Base-by-base conservation (phyloP, 2,888 invertebrate genomes). In the Cataglyphis livida region DNA sequence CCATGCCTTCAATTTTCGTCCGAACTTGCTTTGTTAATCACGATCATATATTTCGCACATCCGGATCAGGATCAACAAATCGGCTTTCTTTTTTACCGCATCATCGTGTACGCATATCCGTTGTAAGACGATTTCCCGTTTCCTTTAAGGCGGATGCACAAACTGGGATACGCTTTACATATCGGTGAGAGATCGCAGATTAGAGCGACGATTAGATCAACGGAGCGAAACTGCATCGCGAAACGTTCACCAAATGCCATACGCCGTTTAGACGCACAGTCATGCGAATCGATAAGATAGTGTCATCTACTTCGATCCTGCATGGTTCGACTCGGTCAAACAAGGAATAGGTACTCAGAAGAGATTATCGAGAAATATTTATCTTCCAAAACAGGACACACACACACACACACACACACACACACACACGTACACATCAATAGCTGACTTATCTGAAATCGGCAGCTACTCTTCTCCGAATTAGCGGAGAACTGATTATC, bases 271-370 rank as follows among this genome's bases (percentile, higher is more conserved):
- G 44, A 62, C 68, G 76, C 21, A 84, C 75, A 25, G 73, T 87
- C 87, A 76, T 84, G 86, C 86, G 86, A 82, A 82, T 84, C 82
- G 54, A 51, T 25, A 38, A 65, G 86, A 87, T 82, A 87, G 82
- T 68, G 87, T 87, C 87, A 82, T 82, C 79, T 62, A 62, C 66
- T 32, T 51, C 66, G 81, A 84, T 79, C 71, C 59, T 41, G 32
- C 3, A 44, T 44, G 10, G 5, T 15, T 18, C 25, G 71, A 54
- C 57, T 44, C 59, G 70, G 65, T 65, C 70, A 86, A 85, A 70
- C 75, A 64, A 74, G 78, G 65, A 74, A 82, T 51, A 73, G 59
- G 25, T 68, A 75, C 35, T 62, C 66, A 65, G 35, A 54, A 54
- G 51, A 78, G 78, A 44, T 38, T 65, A 28, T 18, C 59, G 62